Evolutionary conservation across 1,140 invertebrate species (phyloP), one percentile per base, ranked within the genome.

Genomic region (Apocrypta bakeri): DNA sequence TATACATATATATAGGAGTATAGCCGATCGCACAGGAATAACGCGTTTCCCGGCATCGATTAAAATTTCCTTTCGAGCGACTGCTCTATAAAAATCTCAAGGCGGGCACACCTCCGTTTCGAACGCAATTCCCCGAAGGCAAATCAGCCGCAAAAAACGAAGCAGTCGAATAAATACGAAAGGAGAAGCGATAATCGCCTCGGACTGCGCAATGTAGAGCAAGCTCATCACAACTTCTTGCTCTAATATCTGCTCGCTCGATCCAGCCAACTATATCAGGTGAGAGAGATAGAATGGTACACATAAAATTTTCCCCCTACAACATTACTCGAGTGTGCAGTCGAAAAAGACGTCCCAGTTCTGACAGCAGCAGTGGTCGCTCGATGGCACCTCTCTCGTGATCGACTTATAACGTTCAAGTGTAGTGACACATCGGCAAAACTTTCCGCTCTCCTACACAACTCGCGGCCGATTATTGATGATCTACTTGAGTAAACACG

Each of bases 401-500:
- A n/a, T n/a, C n/a, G n/a, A n/a, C n/a, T n/a, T n/a, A n/a, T n/a
- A n/a, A n/a, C n/a, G n/a, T n/a, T n/a, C 25, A 21, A 61, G n/a
- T 66, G 11, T 9, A 37, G 33, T 42, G 71, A 76, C 71, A 76
- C 71, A 56, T 48, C 40, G 29, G 61, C 79, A 72, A 84, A 81
- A 84, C 33, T 84, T 84, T 82, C 71, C 31, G 71, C 66, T 42
- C 61, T 21, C 76, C 72, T 84, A 81, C 12, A 75, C 73, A 82
- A 79, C 84, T 85, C 87, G 31, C 17, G 61, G 85, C 85, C 80
- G 87, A 86, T 88, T 86, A 87, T 86, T 85, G 84, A 88, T 89
- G 87, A 88, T 88, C 86, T 88, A 88, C 86, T 90, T 89, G 87
- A 89, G 86, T 90, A 90, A 90, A 90, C 86, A 90, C 87, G 88